Percentiles rank a stretch among this genome's conserved stretches.
phyloP scores from a whole-genome alignment of 2,797 vertebrate genomes.

The Mycteria americana region DNA sequence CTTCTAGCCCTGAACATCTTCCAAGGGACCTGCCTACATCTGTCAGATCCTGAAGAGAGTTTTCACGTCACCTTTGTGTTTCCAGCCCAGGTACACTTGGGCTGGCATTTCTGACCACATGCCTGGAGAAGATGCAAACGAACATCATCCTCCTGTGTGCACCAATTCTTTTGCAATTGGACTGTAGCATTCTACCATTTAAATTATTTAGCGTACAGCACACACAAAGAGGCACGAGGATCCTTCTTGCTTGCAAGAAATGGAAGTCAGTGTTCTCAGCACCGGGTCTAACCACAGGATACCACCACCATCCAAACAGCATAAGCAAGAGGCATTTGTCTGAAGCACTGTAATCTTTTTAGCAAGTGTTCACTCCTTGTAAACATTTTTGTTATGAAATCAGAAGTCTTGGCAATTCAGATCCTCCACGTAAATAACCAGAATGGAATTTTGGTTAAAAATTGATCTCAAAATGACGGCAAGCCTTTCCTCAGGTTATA shows the following conservation, averaged over 20 bases:
- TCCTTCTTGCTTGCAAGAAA: background rate
- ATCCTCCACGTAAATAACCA: background rate
- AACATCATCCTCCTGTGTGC: rapidly evolving
- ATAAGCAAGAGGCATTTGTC: background rate
- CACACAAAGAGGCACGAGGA: background rate
- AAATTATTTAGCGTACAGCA: background rate
- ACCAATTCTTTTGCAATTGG: background rate
- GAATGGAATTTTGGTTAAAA: background rate
- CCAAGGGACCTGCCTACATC: background rate
- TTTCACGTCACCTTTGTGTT: background rate
- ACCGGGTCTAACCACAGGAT: background rate
- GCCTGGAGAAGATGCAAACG: background rate
- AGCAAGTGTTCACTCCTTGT: background rate
- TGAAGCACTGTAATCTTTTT: background rate
- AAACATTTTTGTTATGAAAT: background rate
- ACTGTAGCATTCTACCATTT: background rate
- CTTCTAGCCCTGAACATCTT: background rate
- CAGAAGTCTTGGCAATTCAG: background rate
- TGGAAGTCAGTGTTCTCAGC: background rate
- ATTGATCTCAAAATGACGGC: background rate
- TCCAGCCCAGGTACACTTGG: background rate
- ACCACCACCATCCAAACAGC: background rate
- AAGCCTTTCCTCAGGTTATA: background rate
- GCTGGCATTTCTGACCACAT: background rate
- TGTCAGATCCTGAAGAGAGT: background rate